Base-by-base conservation (phyloP, 2,888 invertebrate genomes). In the Idaea dimidiata region DNA sequence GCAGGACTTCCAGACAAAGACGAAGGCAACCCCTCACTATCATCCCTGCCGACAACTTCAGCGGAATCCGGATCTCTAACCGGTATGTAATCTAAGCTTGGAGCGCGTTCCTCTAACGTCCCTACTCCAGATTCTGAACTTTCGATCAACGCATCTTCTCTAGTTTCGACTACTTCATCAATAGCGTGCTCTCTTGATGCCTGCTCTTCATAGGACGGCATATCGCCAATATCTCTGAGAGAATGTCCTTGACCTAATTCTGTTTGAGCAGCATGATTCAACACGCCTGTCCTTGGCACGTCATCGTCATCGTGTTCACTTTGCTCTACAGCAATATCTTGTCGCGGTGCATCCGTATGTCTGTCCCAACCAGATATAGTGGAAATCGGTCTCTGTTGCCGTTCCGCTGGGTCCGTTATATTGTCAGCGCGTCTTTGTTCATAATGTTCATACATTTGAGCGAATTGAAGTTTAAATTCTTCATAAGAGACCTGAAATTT, bases 391-490 rank as follows among this genome's bases (percentile, higher is more conserved):
- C 97, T 95, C 76, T 98, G 97, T 81, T 97, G 97, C 17, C 98
- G 93, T 72, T 98, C 94, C n/a, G 97, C 96, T 0, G 98, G 98
- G 90, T 99, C 99, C 0, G 98, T 97, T 76, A 99, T 97, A 86
- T 98, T 97, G 87, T 99, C 98, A 0, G 98, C 97, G 62, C 98
- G 94, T 73, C 98, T 97, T 62, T 97, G 95, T 81, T 99, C 98
- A 83, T 99, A 99, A 82, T 97, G 97, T 81, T 98, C 98, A 83
- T 98, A 98, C 97, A 99, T 98, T 91, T 98, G 98, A 43, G 98
- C 97, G 89, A 99, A 99, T 87, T 99, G 99, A 6, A 98, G 94
- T 81, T 98, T 98, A 88, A 99, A 99, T 87, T 99, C 99, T 92
- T 99, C 99, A 86, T 99, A 99, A 0, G 99, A 98, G 8, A 99